Percentiles rank a stretch among this genome's conserved stretches.
These are phyloP conservation scores for Cantharis flavilabris DNA, from an alignment of 2,888 invertebrate genomes.

Conservation along the genomic window DNA sequence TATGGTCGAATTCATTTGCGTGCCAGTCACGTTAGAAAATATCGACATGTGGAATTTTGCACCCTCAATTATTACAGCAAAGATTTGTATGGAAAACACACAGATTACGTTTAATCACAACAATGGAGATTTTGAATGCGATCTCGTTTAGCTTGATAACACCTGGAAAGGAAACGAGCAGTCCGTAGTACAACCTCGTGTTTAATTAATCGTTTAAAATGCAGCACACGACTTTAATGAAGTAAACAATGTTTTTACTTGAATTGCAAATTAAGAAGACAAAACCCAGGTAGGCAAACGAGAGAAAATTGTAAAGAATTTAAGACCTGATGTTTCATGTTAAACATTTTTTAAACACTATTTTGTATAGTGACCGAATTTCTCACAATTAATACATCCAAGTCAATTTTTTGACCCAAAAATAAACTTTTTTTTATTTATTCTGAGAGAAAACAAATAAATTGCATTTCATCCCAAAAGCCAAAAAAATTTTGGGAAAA, in stretches of 20 bases:
- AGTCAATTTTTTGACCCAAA: no score
- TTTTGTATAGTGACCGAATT: not conserved
- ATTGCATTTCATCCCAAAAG: no score
- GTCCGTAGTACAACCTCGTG: not conserved
- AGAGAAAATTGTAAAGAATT: not conserved
- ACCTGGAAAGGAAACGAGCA: not conserved
- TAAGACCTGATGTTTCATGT: not conserved
- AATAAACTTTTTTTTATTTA: no score
- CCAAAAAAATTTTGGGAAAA: no score
- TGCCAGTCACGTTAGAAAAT: conserved; percentile 40
- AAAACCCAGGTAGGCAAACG: not conserved
- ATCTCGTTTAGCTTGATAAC: not conserved
- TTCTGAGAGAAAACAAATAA: no score
- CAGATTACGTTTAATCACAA: not conserved
- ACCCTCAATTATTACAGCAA: not conserved
- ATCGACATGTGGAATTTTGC: conserved; percentile 2
- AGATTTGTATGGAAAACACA: not conserved
- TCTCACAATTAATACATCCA: not conserved
- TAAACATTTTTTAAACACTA: not conserved
- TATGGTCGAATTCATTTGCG: conserved; percentile 51
- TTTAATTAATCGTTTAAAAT: not conserved
- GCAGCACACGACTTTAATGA: not conserved
- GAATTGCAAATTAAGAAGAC: not conserved
- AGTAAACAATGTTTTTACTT: not conserved
- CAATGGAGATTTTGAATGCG: not conserved